Conservation (phyloP, 2,797 vertebrate genomes). For the Lacerta agilis region DNA sequence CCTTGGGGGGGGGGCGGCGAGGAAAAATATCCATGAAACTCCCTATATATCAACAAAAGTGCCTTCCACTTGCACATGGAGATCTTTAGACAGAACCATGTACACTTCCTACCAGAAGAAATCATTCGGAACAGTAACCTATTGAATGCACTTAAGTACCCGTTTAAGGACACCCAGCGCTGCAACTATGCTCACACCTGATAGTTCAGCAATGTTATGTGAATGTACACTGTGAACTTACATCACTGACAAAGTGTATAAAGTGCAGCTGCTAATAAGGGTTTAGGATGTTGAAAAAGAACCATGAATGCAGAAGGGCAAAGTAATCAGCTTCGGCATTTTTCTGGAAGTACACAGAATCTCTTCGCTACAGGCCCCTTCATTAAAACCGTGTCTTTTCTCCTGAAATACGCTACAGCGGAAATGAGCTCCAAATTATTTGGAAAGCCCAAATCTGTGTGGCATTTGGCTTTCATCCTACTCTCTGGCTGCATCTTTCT, state of each 20-base stretch:
- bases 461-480: constrained; percentile 74
- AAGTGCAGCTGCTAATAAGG: constrained; percentile 55
- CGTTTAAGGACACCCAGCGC: background rate
- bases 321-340: constrained; percentile 51
- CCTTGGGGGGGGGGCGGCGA: no score
- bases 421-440: constrained; percentile 72
- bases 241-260: constrained; percentile 39
- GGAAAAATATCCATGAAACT: background rate
- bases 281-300: constrained; percentile 53
- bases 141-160: background rate
- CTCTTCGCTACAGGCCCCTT: constrained; percentile 66
- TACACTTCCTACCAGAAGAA: background rate
- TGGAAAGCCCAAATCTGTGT: constrained; percentile 66
- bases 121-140: background rate
- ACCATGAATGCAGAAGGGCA: constrained; percentile 49
- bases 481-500: constrained; percentile 62
- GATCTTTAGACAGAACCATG: background rate
- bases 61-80: background rate
- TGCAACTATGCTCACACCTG: constrained; percentile 20
- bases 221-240: background rate
- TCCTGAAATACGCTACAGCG: constrained; percentile 56
- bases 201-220: background rate
- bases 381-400: constrained; percentile 68
- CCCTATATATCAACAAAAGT: background rate
- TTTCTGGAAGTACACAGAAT: constrained; percentile 29